Conservation (phyloP, 2,113 vertebrate species). For the Tenrec ecaudatus region DNA sequence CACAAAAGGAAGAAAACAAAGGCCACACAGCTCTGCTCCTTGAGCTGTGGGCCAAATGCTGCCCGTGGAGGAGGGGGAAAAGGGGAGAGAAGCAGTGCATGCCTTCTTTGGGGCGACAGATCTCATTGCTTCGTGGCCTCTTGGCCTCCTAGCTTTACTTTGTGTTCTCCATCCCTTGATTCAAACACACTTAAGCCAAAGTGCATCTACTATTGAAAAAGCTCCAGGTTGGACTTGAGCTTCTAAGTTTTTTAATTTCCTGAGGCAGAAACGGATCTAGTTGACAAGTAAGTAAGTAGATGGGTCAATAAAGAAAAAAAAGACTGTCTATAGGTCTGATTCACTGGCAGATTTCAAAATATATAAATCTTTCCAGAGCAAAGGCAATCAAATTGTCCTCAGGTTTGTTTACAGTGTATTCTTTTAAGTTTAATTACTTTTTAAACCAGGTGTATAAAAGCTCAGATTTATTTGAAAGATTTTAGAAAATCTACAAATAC, state of each 20-base stretch:
- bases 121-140: neutral
- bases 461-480: neutral
- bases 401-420: neutral
- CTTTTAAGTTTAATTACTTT: neutral
- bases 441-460: neutral
- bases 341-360: neutral
- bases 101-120: neutral
- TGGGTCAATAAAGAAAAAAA: neutral
- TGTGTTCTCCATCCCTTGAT: fast-evolving
- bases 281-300: neutral
- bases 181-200: neutral
- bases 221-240: neutral
- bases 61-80: neutral
- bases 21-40: neutral
- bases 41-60: neutral
- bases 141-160: neutral
- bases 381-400: neutral
- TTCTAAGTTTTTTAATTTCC: neutral
- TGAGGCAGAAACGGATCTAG: neutral
- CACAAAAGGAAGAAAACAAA: neutral
- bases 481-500: neutral
- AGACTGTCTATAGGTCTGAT: neutral
- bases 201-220: neutral
- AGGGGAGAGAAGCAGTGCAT: neutral
- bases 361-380: neutral